These are phyloP conservation scores for Tetranychus piercei DNA, from an alignment of 2,888 invertebrate species.

Conservation along the genomic window DNA sequence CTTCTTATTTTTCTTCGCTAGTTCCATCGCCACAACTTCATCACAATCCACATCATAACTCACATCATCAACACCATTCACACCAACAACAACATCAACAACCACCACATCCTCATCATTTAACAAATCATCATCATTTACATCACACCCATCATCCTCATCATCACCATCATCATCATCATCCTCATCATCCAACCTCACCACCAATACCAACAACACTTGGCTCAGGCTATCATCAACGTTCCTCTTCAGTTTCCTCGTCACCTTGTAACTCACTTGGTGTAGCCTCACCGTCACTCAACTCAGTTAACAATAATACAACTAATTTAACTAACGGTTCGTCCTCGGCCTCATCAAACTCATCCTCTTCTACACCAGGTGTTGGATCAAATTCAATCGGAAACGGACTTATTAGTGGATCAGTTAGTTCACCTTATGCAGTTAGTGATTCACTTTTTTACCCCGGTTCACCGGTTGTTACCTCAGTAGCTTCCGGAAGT, in stretches of 20 bases:
- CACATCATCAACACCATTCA: slow-evolving; percentile 10
- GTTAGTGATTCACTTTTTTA: slow-evolving; percentile 21
- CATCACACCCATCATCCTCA: background rate
- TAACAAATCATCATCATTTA: background rate
- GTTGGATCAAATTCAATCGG: background rate
- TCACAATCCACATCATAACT: slow-evolving; percentile 29
- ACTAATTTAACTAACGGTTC: background rate
- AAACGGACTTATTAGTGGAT: background rate
- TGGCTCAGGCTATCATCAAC: slow-evolving; percentile 18
- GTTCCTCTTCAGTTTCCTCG: slow-evolving; percentile 17
- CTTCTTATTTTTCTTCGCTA: background rate
- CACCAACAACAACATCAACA: background rate
- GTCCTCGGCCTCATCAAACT: background rate
- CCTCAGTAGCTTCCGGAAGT: slow-evolving; percentile 2
- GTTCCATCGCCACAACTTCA: slow-evolving; percentile 38
- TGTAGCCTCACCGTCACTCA: slow-evolving; percentile 7
- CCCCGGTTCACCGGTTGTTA: slow-evolving; percentile 23
- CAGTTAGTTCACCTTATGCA: background rate
- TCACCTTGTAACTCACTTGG: slow-evolving; percentile 5
- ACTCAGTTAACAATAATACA: background rate
- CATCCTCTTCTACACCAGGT: background rate
- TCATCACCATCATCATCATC: background rate
- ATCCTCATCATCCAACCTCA: background rate
- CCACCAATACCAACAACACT: slow-evolving; percentile 19
- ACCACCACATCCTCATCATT: background rate